A percentile compares a stretch with the other conserved stretches of the same genome.
These are phyloP conservation scores for Lophochroa leadbeateri DNA, from an alignment of 2,113 vertebrate genomes.

Conservation along the genomic window DNA sequence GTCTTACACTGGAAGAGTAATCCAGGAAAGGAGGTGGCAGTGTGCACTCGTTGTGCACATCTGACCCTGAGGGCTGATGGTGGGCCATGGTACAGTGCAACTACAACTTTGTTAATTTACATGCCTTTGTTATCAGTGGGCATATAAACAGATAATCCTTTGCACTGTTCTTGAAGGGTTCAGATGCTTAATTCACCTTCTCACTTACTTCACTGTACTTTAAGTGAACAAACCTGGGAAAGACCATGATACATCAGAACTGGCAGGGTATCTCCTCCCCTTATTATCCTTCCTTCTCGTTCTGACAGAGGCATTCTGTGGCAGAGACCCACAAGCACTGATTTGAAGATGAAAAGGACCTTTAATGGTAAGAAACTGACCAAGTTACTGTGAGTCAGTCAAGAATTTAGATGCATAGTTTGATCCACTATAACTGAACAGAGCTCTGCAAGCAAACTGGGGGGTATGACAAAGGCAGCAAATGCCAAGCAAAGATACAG, in stretches of 20 bases:
- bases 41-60: neutral
- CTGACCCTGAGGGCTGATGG: neutral
- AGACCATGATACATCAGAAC: neutral
- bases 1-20: neutral
- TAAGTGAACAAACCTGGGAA: neutral
- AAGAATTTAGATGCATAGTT: rapidly evolving
- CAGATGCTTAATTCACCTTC: neutral
- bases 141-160: neutral
- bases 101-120: neutral
- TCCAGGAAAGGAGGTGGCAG: neutral
- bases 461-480: neutral
- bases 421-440: neutral
- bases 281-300: neutral
- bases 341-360: neutral
- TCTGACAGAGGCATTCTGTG: neutral
- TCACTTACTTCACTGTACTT: neutral
- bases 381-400: neutral
- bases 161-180: neutral
- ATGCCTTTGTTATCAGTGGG: neutral
- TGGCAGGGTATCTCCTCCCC: neutral
- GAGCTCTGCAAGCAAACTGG: neutral
- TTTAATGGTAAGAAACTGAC: neutral
- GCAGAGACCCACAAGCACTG: neutral
- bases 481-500: neutral
- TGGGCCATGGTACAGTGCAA: neutral